phyloP scores from a whole-genome alignment of 2,888 invertebrate genomes.

The Ommatoiulus sabulosus region DNA sequence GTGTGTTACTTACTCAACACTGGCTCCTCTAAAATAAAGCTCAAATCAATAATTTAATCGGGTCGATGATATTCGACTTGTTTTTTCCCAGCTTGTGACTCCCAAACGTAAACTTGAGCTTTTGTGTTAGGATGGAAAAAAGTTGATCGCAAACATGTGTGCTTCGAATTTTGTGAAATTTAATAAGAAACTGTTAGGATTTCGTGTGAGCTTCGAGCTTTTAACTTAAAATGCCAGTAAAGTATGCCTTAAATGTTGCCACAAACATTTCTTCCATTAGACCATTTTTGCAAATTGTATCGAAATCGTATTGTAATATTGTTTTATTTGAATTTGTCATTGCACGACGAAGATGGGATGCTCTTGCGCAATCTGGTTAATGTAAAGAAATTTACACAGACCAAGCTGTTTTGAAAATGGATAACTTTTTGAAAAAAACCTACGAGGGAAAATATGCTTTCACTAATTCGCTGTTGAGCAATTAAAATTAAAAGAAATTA shows the following conservation, averaged over 20 bases:
- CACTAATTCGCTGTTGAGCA: too few relatives aligned
- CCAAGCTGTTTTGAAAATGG: not conserved
- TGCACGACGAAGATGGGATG: not conserved
- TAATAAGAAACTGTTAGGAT: not conserved
- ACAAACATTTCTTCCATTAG: slow-evolving; percentile 53
- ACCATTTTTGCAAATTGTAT: not conserved
- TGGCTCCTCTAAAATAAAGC: not conserved
- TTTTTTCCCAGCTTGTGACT: not conserved
- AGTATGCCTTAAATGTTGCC: slow-evolving; percentile 54
- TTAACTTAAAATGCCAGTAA: slow-evolving; percentile 44
- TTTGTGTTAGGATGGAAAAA: not conserved
- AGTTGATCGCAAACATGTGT: too few relatives aligned
- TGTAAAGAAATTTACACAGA: not conserved
- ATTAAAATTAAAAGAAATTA: too few relatives aligned
- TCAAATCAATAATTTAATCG: not conserved
- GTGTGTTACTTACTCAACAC: not conserved
- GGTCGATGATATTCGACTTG: not conserved
- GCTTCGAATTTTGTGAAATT: not conserved
- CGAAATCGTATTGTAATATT: not conserved
- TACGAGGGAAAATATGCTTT: not conserved
- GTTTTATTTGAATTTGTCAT: not conserved
- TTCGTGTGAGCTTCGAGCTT: not conserved
- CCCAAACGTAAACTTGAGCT: not conserved
- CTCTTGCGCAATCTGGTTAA: not conserved
- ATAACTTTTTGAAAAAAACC: not conserved